phyloP scores from a whole-genome alignment of 2,888 invertebrate species.

The Synergus gifuensis region DNA sequence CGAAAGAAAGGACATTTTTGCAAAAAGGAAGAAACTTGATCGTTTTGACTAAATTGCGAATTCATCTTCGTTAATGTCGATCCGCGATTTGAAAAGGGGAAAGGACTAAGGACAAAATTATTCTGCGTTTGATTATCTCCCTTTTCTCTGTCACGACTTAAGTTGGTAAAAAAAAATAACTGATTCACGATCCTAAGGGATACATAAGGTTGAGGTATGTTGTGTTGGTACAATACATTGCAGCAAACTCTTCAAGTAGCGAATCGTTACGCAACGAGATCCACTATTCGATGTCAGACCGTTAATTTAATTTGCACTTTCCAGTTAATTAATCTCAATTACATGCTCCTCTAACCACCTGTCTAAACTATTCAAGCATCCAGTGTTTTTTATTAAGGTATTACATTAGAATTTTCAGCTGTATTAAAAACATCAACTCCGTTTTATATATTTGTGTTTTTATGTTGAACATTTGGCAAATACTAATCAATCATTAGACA shows the following conservation, averaged over 20 bases:
- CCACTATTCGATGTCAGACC: slow-evolving; percentile 52
- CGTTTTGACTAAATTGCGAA: not conserved
- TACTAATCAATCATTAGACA: not conserved
- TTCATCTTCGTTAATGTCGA: not conserved
- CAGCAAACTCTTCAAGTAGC: slow-evolving; percentile 35
- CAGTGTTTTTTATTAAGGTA: not conserved
- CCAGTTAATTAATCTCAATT: slow-evolving; percentile 65
- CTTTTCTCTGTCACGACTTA: slow-evolving; percentile 33
- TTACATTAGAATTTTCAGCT: not conserved
- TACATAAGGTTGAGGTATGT: slow-evolving; percentile 2
- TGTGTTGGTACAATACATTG: slow-evolving; percentile 1
- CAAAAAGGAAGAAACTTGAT: not conserved
- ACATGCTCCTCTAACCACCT: slow-evolving; percentile 47
- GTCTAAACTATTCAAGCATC: not conserved
- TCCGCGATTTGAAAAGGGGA: not conserved
- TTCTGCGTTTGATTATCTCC: slow-evolving; percentile 8
- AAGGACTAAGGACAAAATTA: slow-evolving; percentile 6
- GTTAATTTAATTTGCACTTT: slow-evolving; percentile 66
- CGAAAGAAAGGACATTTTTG: not conserved
- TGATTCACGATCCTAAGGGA: slow-evolving; percentile 24
- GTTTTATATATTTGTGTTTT: not conserved
- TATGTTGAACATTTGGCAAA: not conserved
- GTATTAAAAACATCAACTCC: not conserved
- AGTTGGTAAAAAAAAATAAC: slow-evolving; percentile 14
- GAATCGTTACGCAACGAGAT: slow-evolving; percentile 59